Percentiles rank a stretch among this genome's conserved stretches.
These are phyloP conservation scores for Acanthornis magna DNA, from an alignment of 2,797 vertebrate genomes.

Conservation along the genomic window DNA sequence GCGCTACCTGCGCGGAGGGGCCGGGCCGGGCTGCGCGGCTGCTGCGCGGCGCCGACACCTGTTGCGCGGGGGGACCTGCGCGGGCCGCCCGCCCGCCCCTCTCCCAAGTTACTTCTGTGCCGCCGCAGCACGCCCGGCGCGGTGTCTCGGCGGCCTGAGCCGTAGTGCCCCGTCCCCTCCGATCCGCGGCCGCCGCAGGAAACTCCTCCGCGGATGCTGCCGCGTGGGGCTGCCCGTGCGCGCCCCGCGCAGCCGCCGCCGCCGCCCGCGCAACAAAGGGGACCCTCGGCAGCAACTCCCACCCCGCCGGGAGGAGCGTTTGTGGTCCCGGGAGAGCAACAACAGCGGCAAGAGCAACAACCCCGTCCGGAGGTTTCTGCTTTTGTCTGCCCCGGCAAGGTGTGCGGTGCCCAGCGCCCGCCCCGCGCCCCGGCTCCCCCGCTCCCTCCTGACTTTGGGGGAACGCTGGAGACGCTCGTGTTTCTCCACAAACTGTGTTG, in stretches of 20 bases:
- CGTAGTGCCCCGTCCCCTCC: background rate
- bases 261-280: constrained; percentile 2
- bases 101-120: background rate
- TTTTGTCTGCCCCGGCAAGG: background rate
- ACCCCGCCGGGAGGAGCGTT: background rate
- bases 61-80: background rate
- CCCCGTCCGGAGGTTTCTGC: background rate
- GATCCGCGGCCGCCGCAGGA: background rate
- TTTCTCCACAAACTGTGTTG: constrained; percentile 36
- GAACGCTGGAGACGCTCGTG: background rate
- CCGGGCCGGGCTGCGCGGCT: background rate
- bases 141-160: background rate
- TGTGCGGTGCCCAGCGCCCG: background rate
- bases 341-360: background rate
- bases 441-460: background rate
- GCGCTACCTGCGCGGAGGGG: background rate
- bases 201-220: background rate
- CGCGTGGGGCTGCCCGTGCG: background rate
- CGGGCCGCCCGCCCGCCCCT: background rate
- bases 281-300: background rate
- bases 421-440: background rate
- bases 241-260: background rate
- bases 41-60: background rate
- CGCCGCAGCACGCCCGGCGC: background rate
- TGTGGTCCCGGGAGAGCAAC: background rate